These are phyloP conservation scores for Drosophila oshimai DNA, from an alignment of 1,140 invertebrate species.

Conservation along the genomic window DNA sequence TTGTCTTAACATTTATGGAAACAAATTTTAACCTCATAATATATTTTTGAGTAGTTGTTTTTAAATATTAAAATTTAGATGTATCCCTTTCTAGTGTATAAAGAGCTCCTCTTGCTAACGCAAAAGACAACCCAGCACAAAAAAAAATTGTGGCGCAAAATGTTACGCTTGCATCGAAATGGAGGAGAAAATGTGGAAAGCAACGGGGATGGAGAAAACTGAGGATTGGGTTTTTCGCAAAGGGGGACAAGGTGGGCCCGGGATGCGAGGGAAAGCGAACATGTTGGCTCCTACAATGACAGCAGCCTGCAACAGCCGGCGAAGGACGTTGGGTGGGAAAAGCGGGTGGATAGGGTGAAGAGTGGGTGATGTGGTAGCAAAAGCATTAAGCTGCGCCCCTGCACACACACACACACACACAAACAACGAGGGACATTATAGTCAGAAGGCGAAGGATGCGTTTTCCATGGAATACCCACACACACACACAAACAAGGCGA, in stretches of 20 bases:
- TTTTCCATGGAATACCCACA: slow-evolving; percentile 65
- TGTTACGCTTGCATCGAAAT: slow-evolving; percentile 68
- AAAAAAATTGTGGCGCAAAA: slow-evolving; percentile 68
- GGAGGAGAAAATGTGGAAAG: background rate
- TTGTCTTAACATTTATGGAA: background rate
- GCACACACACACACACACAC: slow-evolving; percentile 26
- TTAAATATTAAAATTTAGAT: background rate
- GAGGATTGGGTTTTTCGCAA: slow-evolving; percentile 26
- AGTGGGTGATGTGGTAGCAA: slow-evolving; percentile 38
- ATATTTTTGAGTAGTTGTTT: no score
- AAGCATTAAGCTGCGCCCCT: slow-evolving; percentile 75
- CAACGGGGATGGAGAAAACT: background rate
- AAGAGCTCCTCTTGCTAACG: slow-evolving; percentile 42
- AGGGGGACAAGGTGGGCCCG: background rate
- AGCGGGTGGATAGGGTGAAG: background rate
- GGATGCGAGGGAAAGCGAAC: slow-evolving; percentile 5
- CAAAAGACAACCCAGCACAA: slow-evolving; percentile 39
- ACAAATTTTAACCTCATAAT: no score
- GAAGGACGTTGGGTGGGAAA: slow-evolving; percentile 42
- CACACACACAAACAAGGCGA: slow-evolving; percentile 33
- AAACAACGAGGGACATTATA: slow-evolving; percentile 50
- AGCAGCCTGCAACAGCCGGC: slow-evolving; percentile 68
- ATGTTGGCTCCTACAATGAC: slow-evolving; percentile 73
- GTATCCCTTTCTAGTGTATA: background rate
- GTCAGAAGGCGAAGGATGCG: slow-evolving; percentile 67